Percentiles rank a stretch among this genome's conserved stretches.
These are phyloP conservation scores for Malurus melanocephalus DNA, from an alignment of 2,113 vertebrate genomes.

Conservation along the genomic window DNA sequence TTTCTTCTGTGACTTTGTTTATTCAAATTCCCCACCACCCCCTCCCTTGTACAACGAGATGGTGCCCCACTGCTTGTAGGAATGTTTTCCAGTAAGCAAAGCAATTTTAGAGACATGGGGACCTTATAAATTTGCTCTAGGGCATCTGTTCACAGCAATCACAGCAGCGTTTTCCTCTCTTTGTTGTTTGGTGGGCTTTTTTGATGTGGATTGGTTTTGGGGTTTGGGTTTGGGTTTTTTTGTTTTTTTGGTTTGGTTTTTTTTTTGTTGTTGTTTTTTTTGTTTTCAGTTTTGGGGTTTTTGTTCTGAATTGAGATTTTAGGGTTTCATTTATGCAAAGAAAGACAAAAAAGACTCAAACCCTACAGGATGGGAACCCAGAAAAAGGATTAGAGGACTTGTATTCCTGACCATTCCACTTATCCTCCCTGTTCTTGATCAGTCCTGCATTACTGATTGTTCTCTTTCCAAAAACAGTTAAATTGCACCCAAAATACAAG, in stretches of 20 bases:
- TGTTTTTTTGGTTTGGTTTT: too few relatives aligned
- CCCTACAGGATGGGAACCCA: not conserved
- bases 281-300: not conserved
- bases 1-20: not conserved
- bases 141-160: not conserved
- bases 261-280: not conserved
- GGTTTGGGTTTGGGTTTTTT: not conserved
- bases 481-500: not conserved
- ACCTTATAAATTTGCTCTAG: not conserved
- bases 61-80: not conserved
- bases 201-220: not conserved
- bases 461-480: not conserved
- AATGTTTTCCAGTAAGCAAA: not conserved
- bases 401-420: not conserved
- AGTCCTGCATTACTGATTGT: not conserved
- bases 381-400: not conserved
- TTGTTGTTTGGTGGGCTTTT: not conserved
- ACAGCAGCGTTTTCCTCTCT: not conserved
- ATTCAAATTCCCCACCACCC: not conserved
- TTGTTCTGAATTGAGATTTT: not conserved
- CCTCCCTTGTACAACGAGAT: rapidly evolving
- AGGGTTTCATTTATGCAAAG: not conserved
- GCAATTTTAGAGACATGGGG: not conserved
- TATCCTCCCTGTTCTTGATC: not conserved
- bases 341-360: not conserved